Percentiles rank a stretch among this genome's conserved stretches.
phyloP scores from a whole-genome alignment of 2,888 invertebrate genomes.

The Nyleta sp. region DNA sequence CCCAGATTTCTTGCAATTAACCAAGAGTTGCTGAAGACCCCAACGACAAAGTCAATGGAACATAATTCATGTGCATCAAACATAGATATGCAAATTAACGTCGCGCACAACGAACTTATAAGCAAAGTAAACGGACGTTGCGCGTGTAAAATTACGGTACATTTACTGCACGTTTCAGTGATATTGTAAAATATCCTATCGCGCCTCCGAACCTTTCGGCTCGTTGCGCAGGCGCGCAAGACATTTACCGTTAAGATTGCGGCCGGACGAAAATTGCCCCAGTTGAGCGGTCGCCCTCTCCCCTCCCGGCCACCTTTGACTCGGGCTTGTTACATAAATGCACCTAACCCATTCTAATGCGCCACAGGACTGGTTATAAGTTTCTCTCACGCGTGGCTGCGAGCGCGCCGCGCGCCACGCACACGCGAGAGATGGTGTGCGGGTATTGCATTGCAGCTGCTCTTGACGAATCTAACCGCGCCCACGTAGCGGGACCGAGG shows the following conservation, averaged over 20 bases:
- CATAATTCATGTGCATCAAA: too few relatives aligned
- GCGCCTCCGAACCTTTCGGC: too few relatives aligned
- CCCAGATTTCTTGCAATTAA: too few relatives aligned
- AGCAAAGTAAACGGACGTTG: too few relatives aligned
- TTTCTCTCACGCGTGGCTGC: constrained; percentile 57
- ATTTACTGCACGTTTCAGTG: too few relatives aligned
- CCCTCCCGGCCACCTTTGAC: constrained; percentile 4
- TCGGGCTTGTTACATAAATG: constrained; percentile 46
- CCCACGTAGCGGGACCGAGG: constrained; percentile 79
- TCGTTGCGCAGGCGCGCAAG: too few relatives aligned
- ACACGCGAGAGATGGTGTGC: constrained; percentile 30
- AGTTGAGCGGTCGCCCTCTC: neutral
- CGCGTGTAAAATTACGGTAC: too few relatives aligned
- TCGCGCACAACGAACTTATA: too few relatives aligned
- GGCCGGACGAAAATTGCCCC: constrained; percentile 37
- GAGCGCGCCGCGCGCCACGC: constrained; percentile 7
- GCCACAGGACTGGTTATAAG: constrained; percentile 35
- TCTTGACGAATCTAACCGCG: constrained; percentile 77
- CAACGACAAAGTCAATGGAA: too few relatives aligned
- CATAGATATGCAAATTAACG: too few relatives aligned
- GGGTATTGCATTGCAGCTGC: constrained; percentile 69
- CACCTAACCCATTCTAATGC: constrained; percentile 43
- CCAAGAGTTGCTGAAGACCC: too few relatives aligned
- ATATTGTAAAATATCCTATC: too few relatives aligned
- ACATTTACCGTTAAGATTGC: constrained; percentile 2